phyloP scores from a whole-genome alignment of 2,888 invertebrate genomes.

The Cephus spinipes region DNA sequence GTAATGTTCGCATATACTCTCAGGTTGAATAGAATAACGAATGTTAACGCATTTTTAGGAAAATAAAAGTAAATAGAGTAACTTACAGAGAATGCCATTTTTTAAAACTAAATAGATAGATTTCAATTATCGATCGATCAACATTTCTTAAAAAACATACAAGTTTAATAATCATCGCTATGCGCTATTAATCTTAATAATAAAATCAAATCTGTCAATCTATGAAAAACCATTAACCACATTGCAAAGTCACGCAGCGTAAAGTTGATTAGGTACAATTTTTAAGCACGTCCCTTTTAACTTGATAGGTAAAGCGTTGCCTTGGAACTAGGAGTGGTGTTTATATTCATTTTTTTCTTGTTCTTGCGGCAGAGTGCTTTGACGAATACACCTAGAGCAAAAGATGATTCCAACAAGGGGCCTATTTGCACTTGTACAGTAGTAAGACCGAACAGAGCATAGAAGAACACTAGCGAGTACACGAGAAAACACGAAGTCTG shows the following conservation, averaged over 20 bases:
- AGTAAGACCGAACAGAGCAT: not conserved
- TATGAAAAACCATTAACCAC: not conserved
- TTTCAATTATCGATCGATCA: not conserved
- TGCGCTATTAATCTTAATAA: not conserved
- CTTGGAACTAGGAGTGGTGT: not conserved
- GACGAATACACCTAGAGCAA: not conserved
- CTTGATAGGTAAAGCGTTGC: not conserved
- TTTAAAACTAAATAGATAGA: not conserved
- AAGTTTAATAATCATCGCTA: not conserved
- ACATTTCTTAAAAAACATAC: not conserved
- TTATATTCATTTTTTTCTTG: not conserved
- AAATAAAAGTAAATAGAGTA: not conserved
- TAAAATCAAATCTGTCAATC: not conserved
- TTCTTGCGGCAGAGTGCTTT: not conserved
- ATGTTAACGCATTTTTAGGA: too few species aligned
- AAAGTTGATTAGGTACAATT: not conserved
- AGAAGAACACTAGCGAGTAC: not conserved
- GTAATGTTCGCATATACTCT: not conserved
- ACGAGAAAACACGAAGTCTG: not conserved
- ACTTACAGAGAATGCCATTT: not conserved
- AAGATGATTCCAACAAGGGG: not conserved
- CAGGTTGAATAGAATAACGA: not conserved
- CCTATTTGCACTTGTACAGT: not conserved
- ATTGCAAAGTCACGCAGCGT: not conserved
- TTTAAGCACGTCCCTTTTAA: not conserved